These are phyloP conservation scores for Orussus abietinus DNA, from an alignment of 1,140 invertebrate species.

Conservation along the genomic window DNA sequence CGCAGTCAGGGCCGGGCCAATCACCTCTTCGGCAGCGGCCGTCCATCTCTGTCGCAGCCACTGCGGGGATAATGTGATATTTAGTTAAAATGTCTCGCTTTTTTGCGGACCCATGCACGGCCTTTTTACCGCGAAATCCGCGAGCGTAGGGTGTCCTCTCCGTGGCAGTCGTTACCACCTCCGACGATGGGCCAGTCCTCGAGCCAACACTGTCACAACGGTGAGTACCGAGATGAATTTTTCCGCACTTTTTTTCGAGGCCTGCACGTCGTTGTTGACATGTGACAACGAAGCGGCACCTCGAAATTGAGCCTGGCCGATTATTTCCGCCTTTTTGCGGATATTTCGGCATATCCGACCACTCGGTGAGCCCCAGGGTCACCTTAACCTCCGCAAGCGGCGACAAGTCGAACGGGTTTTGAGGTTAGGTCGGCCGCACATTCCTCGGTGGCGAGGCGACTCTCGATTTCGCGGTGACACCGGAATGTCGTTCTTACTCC, in stretches of 20 bases:
- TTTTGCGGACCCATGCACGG: constrained; percentile 26
- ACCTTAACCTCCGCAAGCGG: no score
- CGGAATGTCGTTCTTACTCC: no score
- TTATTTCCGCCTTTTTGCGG: no score
- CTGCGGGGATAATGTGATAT: constrained; percentile 30
- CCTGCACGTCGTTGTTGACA: background rate
- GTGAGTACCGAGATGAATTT: constrained; percentile 33
- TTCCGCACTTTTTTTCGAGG: background rate
- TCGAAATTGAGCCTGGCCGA: background rate
- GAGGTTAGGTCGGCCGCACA: no score
- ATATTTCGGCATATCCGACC: no score
- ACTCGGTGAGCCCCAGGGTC: no score
- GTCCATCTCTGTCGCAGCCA: constrained; percentile 23
- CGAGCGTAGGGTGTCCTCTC: constrained; percentile 23
- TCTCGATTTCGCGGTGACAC: no score
- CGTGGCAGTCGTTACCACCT: constrained; percentile 10
- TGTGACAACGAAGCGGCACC: constrained; percentile 3
- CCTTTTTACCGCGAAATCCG: constrained; percentile 20
- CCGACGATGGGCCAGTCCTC: constrained; percentile 44
- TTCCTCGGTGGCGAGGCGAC: no score
- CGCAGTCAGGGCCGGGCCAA: constrained; percentile 21
- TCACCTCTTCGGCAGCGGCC: constrained; percentile 19
- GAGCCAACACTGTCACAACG: constrained; percentile 44
- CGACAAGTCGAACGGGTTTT: no score
- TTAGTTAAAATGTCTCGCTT: constrained; percentile 34